Conservation (phyloP, 1,140 invertebrate species). For the Hycleus phaleratus region DNA sequence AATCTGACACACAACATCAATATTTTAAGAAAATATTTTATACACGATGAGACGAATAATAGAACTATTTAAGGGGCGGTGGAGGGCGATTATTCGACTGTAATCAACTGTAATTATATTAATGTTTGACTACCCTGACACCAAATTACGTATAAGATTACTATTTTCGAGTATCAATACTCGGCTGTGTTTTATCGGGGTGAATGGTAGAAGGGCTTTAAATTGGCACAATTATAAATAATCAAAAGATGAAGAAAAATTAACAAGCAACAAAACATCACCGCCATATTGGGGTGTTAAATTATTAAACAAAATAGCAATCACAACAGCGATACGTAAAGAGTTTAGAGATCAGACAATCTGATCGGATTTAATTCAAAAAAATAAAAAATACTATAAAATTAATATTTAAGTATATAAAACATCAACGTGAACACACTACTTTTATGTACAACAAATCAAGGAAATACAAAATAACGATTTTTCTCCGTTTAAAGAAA, state of each 20-base stretch:
- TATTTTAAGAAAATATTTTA: constrained; percentile 31
- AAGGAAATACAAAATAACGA: constrained; percentile 30
- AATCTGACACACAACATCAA: constrained; percentile 31
- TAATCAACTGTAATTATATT: constrained; percentile 16
- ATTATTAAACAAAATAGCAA: constrained; percentile 37
- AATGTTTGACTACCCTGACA: constrained; percentile 39
- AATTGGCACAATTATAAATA: constrained; percentile 4
- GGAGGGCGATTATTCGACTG: constrained; percentile 9
- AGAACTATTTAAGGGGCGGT: background rate
- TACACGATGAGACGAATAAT: constrained; percentile 11
- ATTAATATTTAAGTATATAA: constrained; percentile 33
- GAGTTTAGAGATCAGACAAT: constrained; percentile 29
- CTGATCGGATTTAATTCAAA: constrained; percentile 28
- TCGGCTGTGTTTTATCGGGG: constrained; percentile 23
- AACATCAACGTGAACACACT: constrained; percentile 37
- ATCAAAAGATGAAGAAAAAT: constrained; percentile 5
- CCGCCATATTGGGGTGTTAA: constrained; percentile 22
- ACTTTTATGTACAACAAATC: constrained; percentile 37
- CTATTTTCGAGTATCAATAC: constrained; percentile 35
- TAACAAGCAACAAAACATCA: constrained; percentile 10
- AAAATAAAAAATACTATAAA: constrained; percentile 28
- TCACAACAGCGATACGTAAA: constrained; percentile 38
- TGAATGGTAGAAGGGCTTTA: too few species aligned
- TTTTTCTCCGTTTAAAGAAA: constrained; percentile 17
- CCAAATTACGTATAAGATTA: constrained; percentile 44